Conservation (phyloP, 2,888 invertebrate genomes). For the Eledona agricola region DNA sequence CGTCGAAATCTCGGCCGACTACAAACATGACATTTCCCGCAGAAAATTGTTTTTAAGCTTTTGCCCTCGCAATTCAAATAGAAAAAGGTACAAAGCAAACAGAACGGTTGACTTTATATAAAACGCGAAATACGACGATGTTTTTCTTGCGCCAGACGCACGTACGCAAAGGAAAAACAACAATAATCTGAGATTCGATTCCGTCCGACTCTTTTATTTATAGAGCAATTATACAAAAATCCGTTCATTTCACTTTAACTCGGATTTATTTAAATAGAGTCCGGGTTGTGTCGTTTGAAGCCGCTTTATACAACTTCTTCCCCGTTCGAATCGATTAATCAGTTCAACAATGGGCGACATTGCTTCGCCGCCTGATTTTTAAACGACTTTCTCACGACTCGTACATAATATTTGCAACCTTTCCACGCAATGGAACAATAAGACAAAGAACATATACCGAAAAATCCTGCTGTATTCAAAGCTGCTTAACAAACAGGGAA, state of each 20-base stretch:
- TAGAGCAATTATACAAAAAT: constrained; percentile 27
- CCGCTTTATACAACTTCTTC: constrained; percentile 37
- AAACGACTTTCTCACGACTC: constrained; percentile 22
- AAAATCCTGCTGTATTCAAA: constrained; percentile 42
- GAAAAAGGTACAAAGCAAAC: constrained; percentile 31
- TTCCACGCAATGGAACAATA: constrained; percentile 39
- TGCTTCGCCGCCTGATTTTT: constrained; percentile 31
- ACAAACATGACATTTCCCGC: constrained; percentile 26
- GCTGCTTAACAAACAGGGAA: constrained; percentile 43
- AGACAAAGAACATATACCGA: constrained; percentile 42
- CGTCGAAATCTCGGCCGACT: constrained; percentile 17
- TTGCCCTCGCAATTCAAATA: constrained; percentile 33
- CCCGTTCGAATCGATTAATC: constrained; percentile 40
- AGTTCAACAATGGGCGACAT: constrained; percentile 41
- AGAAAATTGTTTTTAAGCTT: constrained; percentile 37
- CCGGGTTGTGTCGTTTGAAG: constrained; percentile 17
- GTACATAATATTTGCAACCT: constrained; percentile 36
- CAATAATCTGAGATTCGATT: constrained; percentile 28
- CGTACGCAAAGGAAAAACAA: constrained; percentile 20
- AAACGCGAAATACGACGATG: constrained; percentile 29
- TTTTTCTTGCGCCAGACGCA: constrained; percentile 15
- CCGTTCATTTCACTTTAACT: constrained; percentile 30
- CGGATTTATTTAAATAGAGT: constrained; percentile 33
- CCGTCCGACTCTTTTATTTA: constrained; percentile 10
- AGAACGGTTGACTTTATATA: constrained; percentile 34